Evolutionary conservation across 2,888 invertebrate species (phyloP).

Genomic region (Mesorhabditis spiculigera): DNA sequence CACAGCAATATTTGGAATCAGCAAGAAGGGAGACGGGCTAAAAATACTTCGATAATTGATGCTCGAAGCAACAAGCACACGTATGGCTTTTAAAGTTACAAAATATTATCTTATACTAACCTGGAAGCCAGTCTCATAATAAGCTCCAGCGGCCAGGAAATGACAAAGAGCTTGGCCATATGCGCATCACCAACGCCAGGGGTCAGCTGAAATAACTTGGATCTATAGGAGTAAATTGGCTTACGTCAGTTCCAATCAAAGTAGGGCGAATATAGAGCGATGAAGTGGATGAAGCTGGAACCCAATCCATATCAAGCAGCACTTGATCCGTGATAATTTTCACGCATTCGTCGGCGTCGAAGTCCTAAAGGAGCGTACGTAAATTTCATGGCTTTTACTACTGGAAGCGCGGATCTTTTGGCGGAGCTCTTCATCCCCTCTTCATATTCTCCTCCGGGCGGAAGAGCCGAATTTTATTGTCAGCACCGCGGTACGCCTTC

Average conservation of each 20-base stretch:
- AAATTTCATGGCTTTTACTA: slow-evolving; percentile 38
- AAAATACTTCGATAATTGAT: neutral
- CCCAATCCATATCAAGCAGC: slow-evolving; percentile 93
- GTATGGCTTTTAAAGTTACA: neutral
- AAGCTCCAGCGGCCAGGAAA: slow-evolving; percentile 89
- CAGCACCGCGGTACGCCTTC: slow-evolving; percentile 90
- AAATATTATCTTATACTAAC: slow-evolving; percentile 55
- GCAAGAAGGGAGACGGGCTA: slow-evolving; percentile 69
- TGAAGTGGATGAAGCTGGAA: slow-evolving; percentile 79
- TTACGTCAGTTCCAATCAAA: slow-evolving; percentile 91
- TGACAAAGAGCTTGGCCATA: slow-evolving; percentile 83
- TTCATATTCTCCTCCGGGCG: slow-evolving; percentile 91
- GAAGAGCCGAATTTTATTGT: slow-evolving; percentile 87
- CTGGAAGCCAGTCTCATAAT: slow-evolving; percentile 72
- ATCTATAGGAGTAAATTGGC: slow-evolving; percentile 55
- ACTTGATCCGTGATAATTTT: slow-evolving; percentile 80
- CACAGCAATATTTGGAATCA: slow-evolving; percentile 75
- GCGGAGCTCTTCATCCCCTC: slow-evolving; percentile 85
- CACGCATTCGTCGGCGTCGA: slow-evolving; percentile 80
- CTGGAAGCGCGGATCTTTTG: slow-evolving; percentile 77
- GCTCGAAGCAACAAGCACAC: neutral
- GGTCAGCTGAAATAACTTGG: slow-evolving; percentile 71
- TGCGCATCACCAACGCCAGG: slow-evolving; percentile 84
- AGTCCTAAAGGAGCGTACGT: slow-evolving; percentile 65
- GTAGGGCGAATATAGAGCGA: slow-evolving; percentile 94